phyloP scores from a whole-genome alignment of 1,140 invertebrate species.

The Monochamus saltuarius region DNA sequence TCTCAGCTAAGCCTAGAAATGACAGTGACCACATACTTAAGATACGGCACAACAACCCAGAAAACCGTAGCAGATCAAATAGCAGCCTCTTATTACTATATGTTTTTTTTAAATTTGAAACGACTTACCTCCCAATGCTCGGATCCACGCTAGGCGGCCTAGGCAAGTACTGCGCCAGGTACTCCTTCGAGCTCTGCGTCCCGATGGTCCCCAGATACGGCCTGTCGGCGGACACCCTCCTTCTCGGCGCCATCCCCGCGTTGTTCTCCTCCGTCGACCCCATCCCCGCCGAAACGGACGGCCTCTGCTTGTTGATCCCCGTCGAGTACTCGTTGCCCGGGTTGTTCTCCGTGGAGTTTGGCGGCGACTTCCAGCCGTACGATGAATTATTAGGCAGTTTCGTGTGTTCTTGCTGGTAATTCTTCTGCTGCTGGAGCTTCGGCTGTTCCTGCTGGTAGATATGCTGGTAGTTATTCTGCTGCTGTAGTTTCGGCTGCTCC shows the following conservation, averaged over 20 bases:
- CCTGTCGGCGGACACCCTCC: constrained; percentile 54
- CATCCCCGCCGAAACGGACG: constrained; percentile 21
- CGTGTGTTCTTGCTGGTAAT: not conserved
- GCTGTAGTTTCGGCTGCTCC: constrained; percentile 9
- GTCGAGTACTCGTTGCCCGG: constrained; percentile 21
- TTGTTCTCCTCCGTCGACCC: constrained; percentile 38
- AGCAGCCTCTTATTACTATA: no score
- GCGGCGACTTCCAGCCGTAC: constrained; percentile 4
- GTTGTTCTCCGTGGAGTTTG: constrained; percentile 22
- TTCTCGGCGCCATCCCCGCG: constrained; percentile 52
- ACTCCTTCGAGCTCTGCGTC: constrained; percentile 63
- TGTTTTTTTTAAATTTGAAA: not conserved
- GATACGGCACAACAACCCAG: no score
- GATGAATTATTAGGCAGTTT: constrained; percentile 2
- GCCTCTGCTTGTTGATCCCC: constrained; percentile 14
- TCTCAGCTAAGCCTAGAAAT: no score
- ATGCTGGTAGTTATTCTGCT: constrained; percentile 11
- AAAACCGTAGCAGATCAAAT: no score
- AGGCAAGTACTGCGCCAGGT: constrained; percentile 92
- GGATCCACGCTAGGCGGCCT: constrained; percentile 83
- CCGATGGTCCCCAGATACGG: constrained; percentile 56
- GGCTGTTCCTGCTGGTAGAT: constrained; percentile 5
- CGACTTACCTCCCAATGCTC: constrained; percentile 70
- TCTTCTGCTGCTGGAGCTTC: not conserved
- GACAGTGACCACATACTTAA: no score